phyloP scores from a whole-genome alignment of 2,113 vertebrate species.

The Petrocephalus zakoni region DNA sequence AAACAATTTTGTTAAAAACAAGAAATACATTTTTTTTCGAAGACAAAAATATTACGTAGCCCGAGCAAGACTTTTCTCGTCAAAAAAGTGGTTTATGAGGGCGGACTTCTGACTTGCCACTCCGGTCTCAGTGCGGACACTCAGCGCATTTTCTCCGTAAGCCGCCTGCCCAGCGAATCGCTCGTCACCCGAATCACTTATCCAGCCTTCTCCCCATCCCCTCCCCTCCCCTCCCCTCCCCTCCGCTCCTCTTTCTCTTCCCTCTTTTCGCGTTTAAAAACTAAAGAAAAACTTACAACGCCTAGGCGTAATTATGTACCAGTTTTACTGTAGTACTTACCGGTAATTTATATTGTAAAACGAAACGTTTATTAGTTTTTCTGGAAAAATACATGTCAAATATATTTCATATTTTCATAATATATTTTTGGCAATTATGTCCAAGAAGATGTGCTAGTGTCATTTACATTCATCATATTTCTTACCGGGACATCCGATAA shows the following conservation, averaged over 20 bases:
- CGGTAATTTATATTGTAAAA: background rate
- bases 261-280: background rate
- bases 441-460: background rate
- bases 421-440: background rate
- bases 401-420: background rate
- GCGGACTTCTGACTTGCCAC: background rate
- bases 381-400: background rate
- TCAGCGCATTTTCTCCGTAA: background rate
- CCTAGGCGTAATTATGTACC: background rate
- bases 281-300: background rate
- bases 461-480: background rate
- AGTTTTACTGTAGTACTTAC: background rate
- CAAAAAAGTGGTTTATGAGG: background rate
- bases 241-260: slow-evolving; percentile 5
- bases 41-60: background rate
- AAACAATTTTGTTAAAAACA: background rate
- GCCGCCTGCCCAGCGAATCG: background rate
- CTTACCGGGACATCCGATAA: background rate
- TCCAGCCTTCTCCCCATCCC: background rate
- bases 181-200: background rate
- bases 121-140: background rate
- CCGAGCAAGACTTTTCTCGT: background rate
- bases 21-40: background rate
- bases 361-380: background rate
- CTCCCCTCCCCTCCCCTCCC: background rate